Conservation (phyloP, 1,140 invertebrate species). For the Dermatophagoides farinae region DNA sequence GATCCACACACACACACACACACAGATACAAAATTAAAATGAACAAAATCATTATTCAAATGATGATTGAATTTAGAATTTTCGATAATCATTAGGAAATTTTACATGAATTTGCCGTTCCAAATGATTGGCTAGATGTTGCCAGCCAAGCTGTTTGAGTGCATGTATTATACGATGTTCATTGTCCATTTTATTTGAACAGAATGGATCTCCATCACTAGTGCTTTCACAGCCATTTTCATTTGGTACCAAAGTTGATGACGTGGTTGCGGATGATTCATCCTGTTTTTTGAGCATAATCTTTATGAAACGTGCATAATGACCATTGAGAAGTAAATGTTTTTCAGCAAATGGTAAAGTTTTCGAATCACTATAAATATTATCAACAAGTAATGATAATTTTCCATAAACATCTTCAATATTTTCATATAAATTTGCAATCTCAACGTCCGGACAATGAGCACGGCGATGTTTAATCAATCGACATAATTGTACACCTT, state of each 20-base stretch:
- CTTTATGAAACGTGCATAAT: conserved; percentile 59
- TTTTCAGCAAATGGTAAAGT: conserved; percentile 51
- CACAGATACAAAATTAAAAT: neutral
- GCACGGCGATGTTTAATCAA: conserved; percentile 31
- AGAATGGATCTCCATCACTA: neutral
- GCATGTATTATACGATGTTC: conserved; percentile 48
- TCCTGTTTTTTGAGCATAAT: conserved; percentile 39
- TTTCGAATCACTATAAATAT: conserved; percentile 5
- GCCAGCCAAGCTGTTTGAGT: conserved; percentile 7
- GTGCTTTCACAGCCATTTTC: neutral
- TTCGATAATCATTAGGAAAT: conserved; percentile 7
- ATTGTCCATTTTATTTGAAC: conserved; percentile 20
- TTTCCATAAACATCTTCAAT: conserved; percentile 5
- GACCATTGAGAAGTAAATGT: conserved; percentile 50
- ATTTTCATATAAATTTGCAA: conserved; percentile 8
- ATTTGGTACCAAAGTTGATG: neutral
- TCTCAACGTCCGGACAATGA: conserved; percentile 10
- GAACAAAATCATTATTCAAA: neutral
- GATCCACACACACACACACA: too few species aligned
- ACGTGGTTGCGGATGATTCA: neutral
- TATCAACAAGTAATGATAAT: neutral
- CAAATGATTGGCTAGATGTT: conserved; percentile 2
- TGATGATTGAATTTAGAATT: conserved; percentile 8
- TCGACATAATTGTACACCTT: conserved; percentile 47
- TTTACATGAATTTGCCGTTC: conserved; percentile 8